These are phyloP conservation scores for Suncus etruscus DNA, from an alignment of 2,113 vertebrate species.

Conservation along the genomic window DNA sequence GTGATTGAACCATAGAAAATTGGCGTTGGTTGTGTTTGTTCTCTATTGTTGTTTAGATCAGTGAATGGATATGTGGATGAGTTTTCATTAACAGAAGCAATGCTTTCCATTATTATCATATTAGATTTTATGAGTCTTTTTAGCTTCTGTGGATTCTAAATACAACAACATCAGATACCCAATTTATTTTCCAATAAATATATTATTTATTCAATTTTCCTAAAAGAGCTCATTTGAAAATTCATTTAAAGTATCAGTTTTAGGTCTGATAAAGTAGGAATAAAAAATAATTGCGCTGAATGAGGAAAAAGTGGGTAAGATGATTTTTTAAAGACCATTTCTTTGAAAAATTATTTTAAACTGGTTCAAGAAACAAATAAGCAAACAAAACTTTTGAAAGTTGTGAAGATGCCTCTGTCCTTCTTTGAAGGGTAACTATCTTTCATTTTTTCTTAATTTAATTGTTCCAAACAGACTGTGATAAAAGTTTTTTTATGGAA, in stretches of 20 bases:
- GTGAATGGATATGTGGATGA: not conserved
- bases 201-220: constrained; percentile 28
- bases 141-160: not conserved
- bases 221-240: not conserved
- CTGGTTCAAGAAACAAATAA: constrained; percentile 52
- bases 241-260: constrained; percentile 1
- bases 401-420: constrained; percentile 75
- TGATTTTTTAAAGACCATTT: constrained; percentile 56
- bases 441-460: constrained; percentile 89
- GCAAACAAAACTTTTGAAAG: constrained; percentile 72
- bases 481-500: constrained; percentile 89
- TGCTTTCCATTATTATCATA: not conserved
- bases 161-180: not conserved
- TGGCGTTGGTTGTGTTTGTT: not conserved
- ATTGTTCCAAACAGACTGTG: constrained; percentile 87
- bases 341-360: constrained; percentile 40
- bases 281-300: not conserved
- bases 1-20: not conserved
- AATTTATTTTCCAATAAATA: not conserved
- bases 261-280: not conserved
- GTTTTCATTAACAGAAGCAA: constrained; percentile 14
- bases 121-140: not conserved
- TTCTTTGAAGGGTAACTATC: constrained; percentile 84
- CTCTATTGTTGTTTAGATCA: not conserved
- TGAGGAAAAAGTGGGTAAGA: constrained; percentile 33